Evolutionary conservation across 1,140 invertebrate genomes (phyloP), one percentile per base, ranked within the genome.

Genomic region (Pseudoatta argentina): DNA sequence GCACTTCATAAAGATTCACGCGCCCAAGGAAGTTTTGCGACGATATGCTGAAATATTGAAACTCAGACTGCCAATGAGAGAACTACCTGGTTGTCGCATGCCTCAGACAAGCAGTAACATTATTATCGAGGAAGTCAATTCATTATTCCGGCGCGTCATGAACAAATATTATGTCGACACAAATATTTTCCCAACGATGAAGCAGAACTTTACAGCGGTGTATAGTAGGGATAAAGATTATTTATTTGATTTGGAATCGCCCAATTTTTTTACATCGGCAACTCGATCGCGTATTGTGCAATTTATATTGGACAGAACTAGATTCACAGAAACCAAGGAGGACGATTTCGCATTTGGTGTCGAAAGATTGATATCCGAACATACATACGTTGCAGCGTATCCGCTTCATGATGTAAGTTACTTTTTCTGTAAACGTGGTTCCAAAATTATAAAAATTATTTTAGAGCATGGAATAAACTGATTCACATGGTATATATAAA

Each of bases 21-120:
- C 98, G 4, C 98, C 99, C 0, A 96, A 97, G 91, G 96, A 97
- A 93, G 98, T 99, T 5, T 94, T 99, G 64, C 96, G 97, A 87
- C 96, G 98, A 90, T 99, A 99, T 95, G 97, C 98, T 75, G 99
- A 99, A 95, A 97, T 99, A 91, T 96, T 99, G 89, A 99, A 99
- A 94, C 96, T 99, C 44, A 97, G 98, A 94, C 98, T 99, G 97
- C 98, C 99, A 16, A 98, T 99, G 97, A 98, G 98, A 96, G 97
- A 98, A 95, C 96, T 98, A 91, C 96, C 96, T 61, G 96, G 96
- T 2, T 91, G 97, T 24, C 96, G 79, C 95, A 97, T 1, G 95
- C 39, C 39, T 44, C 8, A 96, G 78, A 95, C 95, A 57, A 96
- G 95, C 77, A 96, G 96, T 12, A 97, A 97, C 90, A 96, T 95